These are phyloP conservation scores for Hecatera dysodea DNA, from an alignment of 2,888 invertebrate species.

Conservation along the genomic window DNA sequence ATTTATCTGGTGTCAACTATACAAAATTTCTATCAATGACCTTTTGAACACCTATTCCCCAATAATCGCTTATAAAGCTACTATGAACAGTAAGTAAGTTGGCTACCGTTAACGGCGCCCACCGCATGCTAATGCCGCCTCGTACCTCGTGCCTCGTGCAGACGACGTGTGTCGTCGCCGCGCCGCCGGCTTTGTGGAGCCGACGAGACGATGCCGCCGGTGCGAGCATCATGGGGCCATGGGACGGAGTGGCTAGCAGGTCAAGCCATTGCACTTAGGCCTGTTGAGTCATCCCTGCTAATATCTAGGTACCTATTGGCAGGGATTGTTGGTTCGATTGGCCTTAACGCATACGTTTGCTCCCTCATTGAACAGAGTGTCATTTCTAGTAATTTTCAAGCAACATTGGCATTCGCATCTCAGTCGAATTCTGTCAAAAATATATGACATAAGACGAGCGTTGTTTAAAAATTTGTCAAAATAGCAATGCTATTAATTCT, in stretches of 20 bases:
- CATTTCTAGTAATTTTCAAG: too few species aligned
- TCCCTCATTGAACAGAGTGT: too few species aligned
- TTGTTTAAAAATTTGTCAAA: too few species aligned
- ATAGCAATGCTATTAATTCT: too few species aligned
- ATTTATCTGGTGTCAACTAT: too few species aligned
- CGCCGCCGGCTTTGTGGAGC: conserved; percentile 59
- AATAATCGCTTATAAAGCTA: conserved; percentile 49
- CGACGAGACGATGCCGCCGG: conserved; percentile 50
- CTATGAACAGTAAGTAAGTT: conserved; percentile 55
- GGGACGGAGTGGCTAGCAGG: conserved; percentile 43
- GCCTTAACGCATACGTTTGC: neutral
- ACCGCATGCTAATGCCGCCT: conserved; percentile 62
- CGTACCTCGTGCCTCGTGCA: conserved; percentile 49
- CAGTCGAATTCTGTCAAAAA: too few species aligned
- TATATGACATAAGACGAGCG: too few species aligned
- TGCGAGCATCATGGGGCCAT: conserved; percentile 14
- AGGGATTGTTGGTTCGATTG: neutral
- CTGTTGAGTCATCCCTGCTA: too few species aligned
- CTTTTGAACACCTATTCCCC: neutral
- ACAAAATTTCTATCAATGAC: neutral
- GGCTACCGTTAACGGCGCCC: conserved; percentile 65
- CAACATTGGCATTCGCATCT: too few species aligned
- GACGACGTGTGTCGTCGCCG: conserved; percentile 46
- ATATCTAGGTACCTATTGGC: conserved; percentile 1
- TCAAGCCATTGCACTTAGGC: conserved; percentile 4